Conservation (phyloP, 2,797 vertebrate genomes). For the Loris lydekkerianus region DNA sequence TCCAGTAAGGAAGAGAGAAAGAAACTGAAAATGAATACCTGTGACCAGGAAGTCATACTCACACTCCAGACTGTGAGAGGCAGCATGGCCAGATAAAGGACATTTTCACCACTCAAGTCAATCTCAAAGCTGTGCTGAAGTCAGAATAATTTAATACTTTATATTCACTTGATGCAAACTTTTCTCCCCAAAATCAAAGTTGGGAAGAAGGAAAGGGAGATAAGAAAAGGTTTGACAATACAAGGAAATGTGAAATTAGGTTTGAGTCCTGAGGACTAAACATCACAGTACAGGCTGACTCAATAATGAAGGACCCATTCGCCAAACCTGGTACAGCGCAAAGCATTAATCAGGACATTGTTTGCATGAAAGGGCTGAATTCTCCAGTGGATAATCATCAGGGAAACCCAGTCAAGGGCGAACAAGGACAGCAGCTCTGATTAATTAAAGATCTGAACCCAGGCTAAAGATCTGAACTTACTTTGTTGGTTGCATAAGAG, state of each 20-base stretch:
- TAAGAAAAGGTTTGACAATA: slow-evolving; percentile 64
- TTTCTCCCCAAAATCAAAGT: slow-evolving; percentile 81
- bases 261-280: slow-evolving; percentile 59
- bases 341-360: slow-evolving; percentile 87
- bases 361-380: slow-evolving; percentile 87
- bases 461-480: slow-evolving; percentile 58
- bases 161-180: slow-evolving; percentile 79
- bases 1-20: slow-evolving; percentile 70
- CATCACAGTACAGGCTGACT: background rate
- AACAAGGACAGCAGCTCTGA: slow-evolving; percentile 85
- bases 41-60: slow-evolving; percentile 59
- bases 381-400: slow-evolving; percentile 89
- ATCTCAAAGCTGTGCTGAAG: slow-evolving; percentile 29
- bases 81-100: background rate
- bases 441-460: slow-evolving; percentile 88
- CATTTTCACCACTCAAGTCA: background rate
- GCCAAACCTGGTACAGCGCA: slow-evolving; percentile 73
- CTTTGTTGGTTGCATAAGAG: slow-evolving; percentile 42
- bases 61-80: rapidly evolving
- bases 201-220: slow-evolving; percentile 63
- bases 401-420: slow-evolving; percentile 87
- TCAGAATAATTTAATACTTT: slow-evolving; percentile 84
- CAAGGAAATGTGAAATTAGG: slow-evolving; percentile 54
- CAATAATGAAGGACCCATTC: slow-evolving; percentile 65
- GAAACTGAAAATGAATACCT: slow-evolving; percentile 41